Evolutionary conservation across 2,113 vertebrate genomes (phyloP).

Genomic region (Aplodontia rufa): DNA sequence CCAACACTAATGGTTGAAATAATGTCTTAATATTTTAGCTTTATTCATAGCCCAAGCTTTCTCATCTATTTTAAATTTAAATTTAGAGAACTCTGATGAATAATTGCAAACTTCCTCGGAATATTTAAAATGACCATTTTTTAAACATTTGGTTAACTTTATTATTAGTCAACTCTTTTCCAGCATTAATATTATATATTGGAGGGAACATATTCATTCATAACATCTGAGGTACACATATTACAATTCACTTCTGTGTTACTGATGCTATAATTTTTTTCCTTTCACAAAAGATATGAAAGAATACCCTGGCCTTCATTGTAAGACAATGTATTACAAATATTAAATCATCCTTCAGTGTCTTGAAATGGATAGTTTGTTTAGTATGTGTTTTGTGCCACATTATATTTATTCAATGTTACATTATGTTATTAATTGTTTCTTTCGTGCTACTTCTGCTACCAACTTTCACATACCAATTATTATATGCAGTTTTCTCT

Average conservation of each 20-base stretch:
- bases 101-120: slow-evolving; percentile 32
- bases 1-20: slow-evolving; percentile 23
- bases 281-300: background rate
- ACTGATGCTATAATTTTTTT: slow-evolving; percentile 28
- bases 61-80: slow-evolving; percentile 42
- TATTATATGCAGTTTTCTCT: background rate
- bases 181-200: slow-evolving; percentile 28
- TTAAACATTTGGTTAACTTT: slow-evolving; percentile 47
- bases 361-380: slow-evolving; percentile 16
- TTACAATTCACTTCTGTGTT: slow-evolving; percentile 19
- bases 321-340: slow-evolving; percentile 13
- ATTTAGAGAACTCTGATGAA: background rate
- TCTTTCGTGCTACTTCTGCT: slow-evolving; percentile 4
- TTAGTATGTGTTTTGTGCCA: slow-evolving; percentile 44
- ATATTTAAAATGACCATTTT: slow-evolving; percentile 20
- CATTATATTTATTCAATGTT: slow-evolving; percentile 45
- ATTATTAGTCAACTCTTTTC: background rate
- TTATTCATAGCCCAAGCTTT: slow-evolving; percentile 27
- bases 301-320: background rate
- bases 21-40: slow-evolving; percentile 48
- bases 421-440: slow-evolving; percentile 51
- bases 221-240: slow-evolving; percentile 5
- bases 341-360: slow-evolving; percentile 39
- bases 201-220: background rate
- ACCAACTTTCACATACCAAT: background rate